Evolutionary conservation across 2,113 vertebrate species (phyloP), one percentile per base, ranked within the genome.

Genomic region (Cavia porcellus): DNA sequence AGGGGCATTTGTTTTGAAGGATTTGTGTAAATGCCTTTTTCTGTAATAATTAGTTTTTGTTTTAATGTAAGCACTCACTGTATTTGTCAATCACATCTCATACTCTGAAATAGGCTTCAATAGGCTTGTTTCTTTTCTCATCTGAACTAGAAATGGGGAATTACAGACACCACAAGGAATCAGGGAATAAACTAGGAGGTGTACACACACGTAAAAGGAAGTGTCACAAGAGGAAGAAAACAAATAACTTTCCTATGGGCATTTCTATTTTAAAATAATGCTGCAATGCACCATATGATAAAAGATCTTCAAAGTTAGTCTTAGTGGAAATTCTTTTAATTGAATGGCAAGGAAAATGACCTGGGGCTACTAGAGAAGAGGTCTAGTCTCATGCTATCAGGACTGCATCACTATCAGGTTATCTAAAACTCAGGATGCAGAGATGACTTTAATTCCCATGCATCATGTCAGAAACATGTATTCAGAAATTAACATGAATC

Each of bases 261-360:
- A 92, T 91, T 94, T 95, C 90, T 94, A 81, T 77, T 93, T 92
- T 83, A 84, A 96, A 97, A 96, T 77, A 64, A 77, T n/a, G 35
- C 90, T 25, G 3, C 62, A 32, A 55, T 81, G 87, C 4, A 47
- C 50, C 45, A 0, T 68, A 19, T 7, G 74, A 35, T 2, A 25
- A 94, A 94, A 97, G 93, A 38, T 86, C 82, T 94, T 96, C 72
- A 86, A 72, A 97, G 52, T 90, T 88, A 68, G 80, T 95, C 97
- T 98, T 38, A 74, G 96, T 98, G 98, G 98, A 98, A 99, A 98
- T 95, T 98, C 95, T 97, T 98, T 94, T 98, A 94, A 83, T 74
- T 90, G 95, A 86, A 92, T 80, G 66, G 81, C 97, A 98, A 98
- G 98, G 98, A 98, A 99, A 99, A 98, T 98, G 68, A 84, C 98